Base-by-base conservation (phyloP, 2,888 invertebrate species). In the Acronicta psi region DNA sequence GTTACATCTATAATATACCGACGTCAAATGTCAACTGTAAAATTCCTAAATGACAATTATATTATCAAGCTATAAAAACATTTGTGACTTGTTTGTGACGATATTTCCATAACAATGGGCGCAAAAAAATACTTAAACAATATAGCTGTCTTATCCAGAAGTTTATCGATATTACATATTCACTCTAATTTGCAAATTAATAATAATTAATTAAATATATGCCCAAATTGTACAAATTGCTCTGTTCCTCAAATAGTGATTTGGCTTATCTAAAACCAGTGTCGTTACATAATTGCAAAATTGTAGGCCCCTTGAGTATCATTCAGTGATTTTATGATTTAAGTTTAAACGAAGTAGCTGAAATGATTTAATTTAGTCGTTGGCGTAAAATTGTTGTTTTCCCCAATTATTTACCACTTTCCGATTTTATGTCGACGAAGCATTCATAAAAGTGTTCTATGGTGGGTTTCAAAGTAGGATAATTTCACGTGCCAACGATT, bases 401-500 rank as follows among this genome's bases (percentile, higher is more conserved):
- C 47, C 20, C 37, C 46, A 69, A 54, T 68, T 59, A 59, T 64
- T 68, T 47, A 25, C 47, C 59, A 65, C 59, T 70, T 70, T 65
- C 49, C 25, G 37, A 45, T 55, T 65, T 61, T 43, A 54, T 49
- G 46, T 31, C 43, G 54, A 52, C 43, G 50, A 57, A 40, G 41
- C 50, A 56, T 55, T 62, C 46, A 60, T 60, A 69, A 60, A 69
- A 70, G 41, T 65, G 51, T 57, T 65, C 53, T 61, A 60, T 63
- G 59, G 66, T 62, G 72, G 43, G 49, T 65, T 73, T 75, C 71
- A 79, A 82, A 78, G 70, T 73, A 69, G 69, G 73, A 79, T 76
- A 81, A 82, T 82, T 85, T 84, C 73, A 83, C 82, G 83, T 81
- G 62, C 75, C 77, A 82, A 71, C 74, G 83, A 57, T 50, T 77